Evolutionary conservation across 2,888 invertebrate species (phyloP).

Genomic region (Chironomus tentans): DNA sequence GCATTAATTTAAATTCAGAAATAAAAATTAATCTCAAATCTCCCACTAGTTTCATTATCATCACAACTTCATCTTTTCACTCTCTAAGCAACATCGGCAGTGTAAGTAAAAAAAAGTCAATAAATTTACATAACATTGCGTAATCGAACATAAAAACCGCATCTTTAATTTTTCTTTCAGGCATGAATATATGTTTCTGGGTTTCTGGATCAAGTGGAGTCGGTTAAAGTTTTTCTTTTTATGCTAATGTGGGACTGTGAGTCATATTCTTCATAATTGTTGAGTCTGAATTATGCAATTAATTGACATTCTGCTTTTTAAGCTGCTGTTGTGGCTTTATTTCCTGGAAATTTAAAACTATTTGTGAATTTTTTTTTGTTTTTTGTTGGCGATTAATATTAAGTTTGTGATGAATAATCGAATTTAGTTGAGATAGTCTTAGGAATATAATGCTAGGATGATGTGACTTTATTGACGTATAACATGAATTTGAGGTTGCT

Average conservation of each 20-base stretch:
- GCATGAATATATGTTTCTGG: not conserved
- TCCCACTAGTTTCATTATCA: not conserved
- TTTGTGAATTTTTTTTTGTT: no score
- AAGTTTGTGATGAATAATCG: no score
- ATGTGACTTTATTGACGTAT: no score
- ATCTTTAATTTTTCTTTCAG: not conserved
- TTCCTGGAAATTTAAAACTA: no score
- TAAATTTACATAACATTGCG: not conserved
- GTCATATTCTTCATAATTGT: not conserved
- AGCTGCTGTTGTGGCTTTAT: no score
- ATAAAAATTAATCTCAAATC: no score
- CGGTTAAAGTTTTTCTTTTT: not conserved
- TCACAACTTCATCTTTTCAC: not conserved
- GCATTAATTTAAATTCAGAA: no score
- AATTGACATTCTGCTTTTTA: not conserved
- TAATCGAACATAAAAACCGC: not conserved
- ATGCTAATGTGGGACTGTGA: no score
- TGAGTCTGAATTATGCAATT: not conserved
- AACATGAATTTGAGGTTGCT: no score
- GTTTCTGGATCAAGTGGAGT: not conserved
- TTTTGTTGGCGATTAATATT: no score
- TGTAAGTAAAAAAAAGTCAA: not conserved
- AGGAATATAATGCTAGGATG: no score
- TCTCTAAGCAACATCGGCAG: not conserved
- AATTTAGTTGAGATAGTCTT: no score